These are phyloP conservation scores for Acrossocheilus wenchowensis DNA, from an alignment of 2,797 vertebrate species.

Conservation along the genomic window DNA sequence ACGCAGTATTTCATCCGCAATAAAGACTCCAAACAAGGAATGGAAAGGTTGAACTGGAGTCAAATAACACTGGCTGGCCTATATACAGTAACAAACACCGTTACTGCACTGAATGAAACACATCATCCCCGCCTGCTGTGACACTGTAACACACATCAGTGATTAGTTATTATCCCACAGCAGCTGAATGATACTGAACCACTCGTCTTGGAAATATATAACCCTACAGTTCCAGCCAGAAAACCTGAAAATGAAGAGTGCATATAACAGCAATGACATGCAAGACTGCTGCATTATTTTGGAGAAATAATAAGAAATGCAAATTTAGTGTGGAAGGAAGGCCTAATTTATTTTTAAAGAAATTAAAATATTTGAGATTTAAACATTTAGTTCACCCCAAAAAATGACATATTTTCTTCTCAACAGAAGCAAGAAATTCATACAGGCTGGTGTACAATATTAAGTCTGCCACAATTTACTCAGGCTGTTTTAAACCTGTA, in stretches of 20 bases:
- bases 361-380: neutral
- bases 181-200: neutral
- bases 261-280: neutral
- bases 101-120: neutral
- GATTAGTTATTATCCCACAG: neutral
- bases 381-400: neutral
- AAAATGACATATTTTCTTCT: neutral
- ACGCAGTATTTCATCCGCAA: neutral
- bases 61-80: neutral
- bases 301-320: neutral
- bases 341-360: neutral
- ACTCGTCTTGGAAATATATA: neutral
- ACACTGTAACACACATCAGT: neutral
- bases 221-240: no score
- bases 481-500: no score
- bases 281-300: neutral
- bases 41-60: constrained; percentile 4
- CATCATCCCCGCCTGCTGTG: no score
- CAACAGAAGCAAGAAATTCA: no score
- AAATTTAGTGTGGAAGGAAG: neutral
- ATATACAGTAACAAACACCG: neutral
- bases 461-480: no score
- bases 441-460: no score
- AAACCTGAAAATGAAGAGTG: neutral
- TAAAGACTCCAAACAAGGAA: neutral